A percentile compares a stretch with the other conserved stretches of the same genome.
phyloP scores from a whole-genome alignment of 1,140 invertebrate species.

The Megalopta genalis region DNA sequence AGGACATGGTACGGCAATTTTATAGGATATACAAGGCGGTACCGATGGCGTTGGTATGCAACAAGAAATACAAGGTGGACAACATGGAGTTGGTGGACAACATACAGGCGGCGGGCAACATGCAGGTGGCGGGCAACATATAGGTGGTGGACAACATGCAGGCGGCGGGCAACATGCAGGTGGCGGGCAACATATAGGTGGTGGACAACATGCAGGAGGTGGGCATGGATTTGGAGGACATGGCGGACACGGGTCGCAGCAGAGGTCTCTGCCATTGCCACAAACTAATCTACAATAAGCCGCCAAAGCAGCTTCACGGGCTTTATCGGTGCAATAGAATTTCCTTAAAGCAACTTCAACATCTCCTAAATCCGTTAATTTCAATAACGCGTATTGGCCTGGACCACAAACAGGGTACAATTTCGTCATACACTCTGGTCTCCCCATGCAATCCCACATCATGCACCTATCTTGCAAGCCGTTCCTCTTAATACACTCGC shows the following conservation, averaged over 20 bases:
- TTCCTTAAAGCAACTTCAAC: conserved; percentile 66
- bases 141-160: not conserved
- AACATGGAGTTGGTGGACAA: not conserved
- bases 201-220: not conserved
- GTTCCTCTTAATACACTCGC: conserved; percentile 88
- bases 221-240: not conserved
- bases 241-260: not conserved
- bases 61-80: not conserved
- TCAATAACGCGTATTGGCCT: conserved; percentile 75
- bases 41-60: not conserved
- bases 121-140: not conserved
- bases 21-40: conserved; percentile 4
- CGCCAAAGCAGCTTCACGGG: conserved; percentile 65
- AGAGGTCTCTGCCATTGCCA: conserved; percentile 14
- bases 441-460: conserved; percentile 84
- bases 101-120: no score
- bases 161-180: no score
- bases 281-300: conserved; percentile 70
- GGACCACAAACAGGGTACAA: conserved; percentile 85
- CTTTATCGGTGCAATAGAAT: conserved; percentile 68
- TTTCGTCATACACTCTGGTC: conserved; percentile 84
- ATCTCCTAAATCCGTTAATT: conserved; percentile 74
- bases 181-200: not conserved
- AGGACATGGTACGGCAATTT: conserved; percentile 17
- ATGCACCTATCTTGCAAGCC: conserved; percentile 88